These are phyloP conservation scores for Eristalis intricaria DNA, from an alignment of 2,888 invertebrate species.

Conservation along the genomic window DNA sequence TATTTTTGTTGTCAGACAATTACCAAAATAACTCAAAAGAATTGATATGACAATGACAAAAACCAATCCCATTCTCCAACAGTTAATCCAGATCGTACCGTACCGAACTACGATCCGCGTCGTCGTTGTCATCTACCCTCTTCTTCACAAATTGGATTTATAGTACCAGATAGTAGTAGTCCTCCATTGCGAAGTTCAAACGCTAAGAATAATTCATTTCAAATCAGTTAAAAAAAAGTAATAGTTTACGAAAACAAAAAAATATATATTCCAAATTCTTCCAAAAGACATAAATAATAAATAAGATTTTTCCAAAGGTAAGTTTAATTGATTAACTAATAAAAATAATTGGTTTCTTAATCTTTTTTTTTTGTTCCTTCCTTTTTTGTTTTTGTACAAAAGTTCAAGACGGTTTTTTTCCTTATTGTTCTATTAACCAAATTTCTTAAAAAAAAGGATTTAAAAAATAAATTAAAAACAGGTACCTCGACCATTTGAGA, in stretches of 20 bases:
- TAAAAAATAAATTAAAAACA: constrained; percentile 62
- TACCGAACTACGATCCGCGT: constrained; percentile 78
- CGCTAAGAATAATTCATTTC: constrained; percentile 75
- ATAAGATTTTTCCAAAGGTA: constrained; percentile 77
- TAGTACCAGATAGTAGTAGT: constrained; percentile 79
- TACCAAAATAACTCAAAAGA: constrained; percentile 38
- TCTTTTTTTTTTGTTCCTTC: constrained; percentile 68
- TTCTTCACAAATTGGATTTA: constrained; percentile 77
- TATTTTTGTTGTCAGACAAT: constrained; percentile 32
- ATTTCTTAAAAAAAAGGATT: constrained; percentile 21
- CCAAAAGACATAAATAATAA: constrained; percentile 69
- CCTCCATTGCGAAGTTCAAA: constrained; percentile 73
- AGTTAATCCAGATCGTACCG: constrained; percentile 77
- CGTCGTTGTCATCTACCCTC: constrained; percentile 75
- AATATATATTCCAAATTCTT: constrained; percentile 68
- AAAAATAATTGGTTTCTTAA: constrained; percentile 74
- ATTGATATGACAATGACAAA: constrained; percentile 58
- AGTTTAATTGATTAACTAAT: constrained; percentile 77
- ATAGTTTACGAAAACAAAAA: constrained; percentile 60
- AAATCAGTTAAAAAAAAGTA: constrained; percentile 73
- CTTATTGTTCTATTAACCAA: constrained; percentile 65
- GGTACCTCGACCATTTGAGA: constrained; percentile 73
- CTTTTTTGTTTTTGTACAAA: constrained; percentile 70
- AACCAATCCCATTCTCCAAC: constrained; percentile 78
- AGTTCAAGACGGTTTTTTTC: constrained; percentile 54